Conservation (phyloP, 2,113 vertebrate genomes). For the Corynorhinus townsendii region DNA sequence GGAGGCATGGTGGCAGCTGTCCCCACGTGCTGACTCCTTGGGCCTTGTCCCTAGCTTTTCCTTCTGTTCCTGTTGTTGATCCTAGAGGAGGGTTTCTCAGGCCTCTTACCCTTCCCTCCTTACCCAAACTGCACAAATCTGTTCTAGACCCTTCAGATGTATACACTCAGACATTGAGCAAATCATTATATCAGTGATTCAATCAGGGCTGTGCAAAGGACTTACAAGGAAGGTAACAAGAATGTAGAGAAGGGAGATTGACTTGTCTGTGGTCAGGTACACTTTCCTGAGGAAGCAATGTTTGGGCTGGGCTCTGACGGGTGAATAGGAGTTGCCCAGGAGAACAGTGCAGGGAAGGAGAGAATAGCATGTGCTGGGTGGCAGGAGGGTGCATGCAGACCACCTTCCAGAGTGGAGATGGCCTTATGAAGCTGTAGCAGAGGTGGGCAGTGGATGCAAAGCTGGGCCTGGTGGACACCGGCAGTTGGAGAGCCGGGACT, state of each 20-base stretch:
- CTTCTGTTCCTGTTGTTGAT: neutral
- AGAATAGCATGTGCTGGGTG: neutral
- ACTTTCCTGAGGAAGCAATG: neutral
- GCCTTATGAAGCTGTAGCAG: neutral
- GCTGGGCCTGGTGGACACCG: neutral
- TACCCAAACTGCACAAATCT: neutral
- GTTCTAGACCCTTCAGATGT: neutral
- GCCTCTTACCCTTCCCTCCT: neutral
- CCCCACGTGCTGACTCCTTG: too few species aligned
- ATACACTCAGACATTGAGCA: neutral
- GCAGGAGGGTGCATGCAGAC: neutral
- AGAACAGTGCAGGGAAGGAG: neutral
- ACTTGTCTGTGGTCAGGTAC: neutral
- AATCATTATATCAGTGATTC: accelerated
- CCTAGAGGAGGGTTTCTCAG: neutral
- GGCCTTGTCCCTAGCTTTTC: too few species aligned
- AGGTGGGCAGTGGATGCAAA: neutral
- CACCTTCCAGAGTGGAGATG: too few species aligned
- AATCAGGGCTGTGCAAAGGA: neutral
- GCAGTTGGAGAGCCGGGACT: neutral
- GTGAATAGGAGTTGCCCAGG: neutral
- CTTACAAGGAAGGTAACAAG: neutral
- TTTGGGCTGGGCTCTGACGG: neutral
- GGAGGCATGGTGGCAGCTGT: neutral
- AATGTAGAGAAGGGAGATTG: neutral